phyloP scores from a whole-genome alignment of 2,888 invertebrate species.

The Eurytoma adleriae region DNA sequence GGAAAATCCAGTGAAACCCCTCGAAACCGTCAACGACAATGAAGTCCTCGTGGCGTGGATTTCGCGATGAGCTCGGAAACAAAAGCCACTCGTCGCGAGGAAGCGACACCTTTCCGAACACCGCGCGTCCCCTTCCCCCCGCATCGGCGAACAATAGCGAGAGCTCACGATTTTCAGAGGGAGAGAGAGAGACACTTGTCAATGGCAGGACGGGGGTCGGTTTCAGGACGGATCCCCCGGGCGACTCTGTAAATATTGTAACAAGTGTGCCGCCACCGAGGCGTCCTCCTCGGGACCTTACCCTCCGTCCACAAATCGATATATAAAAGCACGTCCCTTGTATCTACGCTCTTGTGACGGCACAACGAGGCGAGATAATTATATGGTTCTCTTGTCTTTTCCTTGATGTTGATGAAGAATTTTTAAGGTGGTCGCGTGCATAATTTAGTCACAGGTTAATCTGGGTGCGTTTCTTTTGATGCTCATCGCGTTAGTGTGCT shows the following conservation, averaged over 20 bases:
- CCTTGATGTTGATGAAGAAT: neutral
- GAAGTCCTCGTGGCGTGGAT: neutral
- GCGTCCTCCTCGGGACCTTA: neutral
- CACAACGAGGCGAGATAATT: neutral
- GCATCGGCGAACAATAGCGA: neutral
- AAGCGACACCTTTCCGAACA: constrained; percentile 30
- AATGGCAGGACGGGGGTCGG: constrained; percentile 66
- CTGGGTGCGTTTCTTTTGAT: too few relatives aligned
- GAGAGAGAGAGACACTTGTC: constrained; percentile 66
- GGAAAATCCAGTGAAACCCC: neutral
- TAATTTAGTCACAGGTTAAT: too few relatives aligned
- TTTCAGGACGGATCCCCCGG: constrained; percentile 65
- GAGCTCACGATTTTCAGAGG: constrained; percentile 29
- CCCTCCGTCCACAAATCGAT: constrained; percentile 16
- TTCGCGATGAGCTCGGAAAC: constrained; percentile 1
- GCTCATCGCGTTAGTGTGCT: too few relatives aligned
- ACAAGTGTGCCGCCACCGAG: constrained; percentile 71
- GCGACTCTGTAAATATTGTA: constrained; percentile 75
- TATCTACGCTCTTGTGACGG: neutral
- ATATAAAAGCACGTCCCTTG: neutral
- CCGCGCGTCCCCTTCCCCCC: neutral
- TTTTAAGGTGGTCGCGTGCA: too few relatives aligned
- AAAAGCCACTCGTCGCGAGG: neutral
- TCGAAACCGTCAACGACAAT: neutral
- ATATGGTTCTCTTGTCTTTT: neutral